A percentile compares a stretch with the other conserved stretches of the same genome.
Evolutionary conservation across 1,140 invertebrate genomes (phyloP).

Genomic region (Maconellicoccus hirsutus): DNA sequence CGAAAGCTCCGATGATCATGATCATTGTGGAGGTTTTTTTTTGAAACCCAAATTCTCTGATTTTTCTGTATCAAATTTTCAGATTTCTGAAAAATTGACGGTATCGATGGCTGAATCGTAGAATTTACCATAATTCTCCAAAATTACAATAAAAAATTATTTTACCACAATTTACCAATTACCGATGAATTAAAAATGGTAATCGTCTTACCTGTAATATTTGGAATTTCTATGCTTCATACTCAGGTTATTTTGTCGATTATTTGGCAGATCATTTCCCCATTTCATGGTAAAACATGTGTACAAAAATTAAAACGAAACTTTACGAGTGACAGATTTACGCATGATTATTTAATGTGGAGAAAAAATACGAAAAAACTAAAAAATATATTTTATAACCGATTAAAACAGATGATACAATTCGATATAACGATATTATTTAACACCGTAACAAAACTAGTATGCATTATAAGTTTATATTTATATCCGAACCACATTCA

Average conservation of each 20-base stretch:
- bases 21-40: no score
- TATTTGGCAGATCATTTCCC: conserved; percentile 9
- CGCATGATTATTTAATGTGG: neutral
- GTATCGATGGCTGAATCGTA: no score
- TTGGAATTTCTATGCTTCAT: conserved; percentile 16
- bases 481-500: conserved; percentile 8
- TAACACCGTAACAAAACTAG: neutral
- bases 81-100: no score
- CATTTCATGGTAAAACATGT: conserved; percentile 18
- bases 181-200: no score
- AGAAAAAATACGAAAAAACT: neutral
- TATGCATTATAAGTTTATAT: neutral
- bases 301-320: neutral
- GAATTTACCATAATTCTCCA: no score
- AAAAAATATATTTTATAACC: neutral
- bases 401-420: conserved; percentile 4
- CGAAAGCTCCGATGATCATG: no score
- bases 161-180: no score
- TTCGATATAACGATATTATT: neutral
- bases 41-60: no score
- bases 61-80: no score
- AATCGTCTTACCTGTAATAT: neutral
- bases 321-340: neutral
- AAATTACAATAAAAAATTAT: no score
- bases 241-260: conserved; percentile 12